phyloP scores from a whole-genome alignment of 2,888 invertebrate genomes.

The Aphidius colemani region DNA sequence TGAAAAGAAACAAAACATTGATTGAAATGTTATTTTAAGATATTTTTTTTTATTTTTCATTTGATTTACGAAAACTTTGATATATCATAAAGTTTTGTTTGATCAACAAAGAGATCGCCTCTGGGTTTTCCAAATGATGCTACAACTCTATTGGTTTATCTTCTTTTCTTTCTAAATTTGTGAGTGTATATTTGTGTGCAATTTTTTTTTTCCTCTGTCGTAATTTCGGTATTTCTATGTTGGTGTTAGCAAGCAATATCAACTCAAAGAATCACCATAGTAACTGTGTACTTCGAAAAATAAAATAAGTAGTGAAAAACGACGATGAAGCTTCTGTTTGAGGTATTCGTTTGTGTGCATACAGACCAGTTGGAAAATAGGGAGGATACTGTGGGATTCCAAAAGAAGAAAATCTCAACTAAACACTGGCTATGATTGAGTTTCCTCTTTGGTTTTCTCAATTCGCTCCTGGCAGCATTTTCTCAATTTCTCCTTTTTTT shows the following conservation, averaged over 20 bases:
- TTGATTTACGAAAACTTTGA: too few relatives aligned
- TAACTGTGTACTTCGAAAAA: neutral
- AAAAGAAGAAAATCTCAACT: neutral
- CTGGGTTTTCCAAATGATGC: neutral
- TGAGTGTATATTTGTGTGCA: neutral
- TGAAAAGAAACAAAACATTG: too few relatives aligned
- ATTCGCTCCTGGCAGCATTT: neutral
- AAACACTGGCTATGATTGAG: constrained; percentile 31
- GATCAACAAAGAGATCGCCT: constrained; percentile 16
- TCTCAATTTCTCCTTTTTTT: constrained; percentile 9
- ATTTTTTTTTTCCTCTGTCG: constrained; percentile 1
- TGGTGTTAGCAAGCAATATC: constrained; percentile 4
- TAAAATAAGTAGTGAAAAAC: too few relatives aligned
- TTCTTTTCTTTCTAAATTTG: neutral
- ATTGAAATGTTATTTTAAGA: too few relatives aligned
- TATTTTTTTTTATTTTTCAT: too few relatives aligned
- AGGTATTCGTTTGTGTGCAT: constrained; percentile 1
- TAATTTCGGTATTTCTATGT: too few relatives aligned
- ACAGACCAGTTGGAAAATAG: neutral
- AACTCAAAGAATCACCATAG: constrained; percentile 4
- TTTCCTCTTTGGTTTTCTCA: constrained; percentile 26
- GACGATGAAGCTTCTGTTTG: neutral
- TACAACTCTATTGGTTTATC: constrained; percentile 10
- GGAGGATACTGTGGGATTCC: neutral
- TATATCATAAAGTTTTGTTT: constrained; percentile 6